Evolutionary conservation across 2,113 vertebrate species (phyloP).

Genomic region (Jacana jacana): DNA sequence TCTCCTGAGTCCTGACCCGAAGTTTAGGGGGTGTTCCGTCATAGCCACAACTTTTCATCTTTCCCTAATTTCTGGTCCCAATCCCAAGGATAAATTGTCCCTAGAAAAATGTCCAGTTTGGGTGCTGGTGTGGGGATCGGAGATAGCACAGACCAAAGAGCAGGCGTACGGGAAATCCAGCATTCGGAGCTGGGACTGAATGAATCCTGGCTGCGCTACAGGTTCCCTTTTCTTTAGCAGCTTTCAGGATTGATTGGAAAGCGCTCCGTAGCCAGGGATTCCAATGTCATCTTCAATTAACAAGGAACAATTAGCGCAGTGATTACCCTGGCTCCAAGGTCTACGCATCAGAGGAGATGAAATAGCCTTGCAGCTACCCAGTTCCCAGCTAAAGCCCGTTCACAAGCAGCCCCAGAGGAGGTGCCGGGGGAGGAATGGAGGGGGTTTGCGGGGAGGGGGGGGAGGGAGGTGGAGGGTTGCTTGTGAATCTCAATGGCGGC

Average conservation of each 20-base stretch:
- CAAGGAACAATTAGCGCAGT: constrained; percentile 87
- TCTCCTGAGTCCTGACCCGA: not conserved
- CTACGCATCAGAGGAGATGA: constrained; percentile 64
- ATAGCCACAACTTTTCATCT: not conserved
- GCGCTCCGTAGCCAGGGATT: constrained; percentile 81
- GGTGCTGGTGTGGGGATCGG: not conserved
- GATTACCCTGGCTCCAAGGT: constrained; percentile 56
- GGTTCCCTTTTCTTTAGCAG: constrained; percentile 35
- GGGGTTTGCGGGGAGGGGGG: not conserved
- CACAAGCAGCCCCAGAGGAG: not conserved
- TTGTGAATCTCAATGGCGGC: not conserved
- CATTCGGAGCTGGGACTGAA: not conserved
- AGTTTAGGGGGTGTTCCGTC: not conserved
- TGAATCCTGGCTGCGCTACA: not conserved
- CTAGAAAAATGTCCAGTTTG: not conserved
- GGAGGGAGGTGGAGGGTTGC: not conserved
- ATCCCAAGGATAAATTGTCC: not conserved
- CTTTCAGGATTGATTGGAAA: constrained; percentile 57
- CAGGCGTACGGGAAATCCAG: not conserved
- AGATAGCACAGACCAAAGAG: not conserved
- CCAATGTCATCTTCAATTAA: constrained; percentile 94
- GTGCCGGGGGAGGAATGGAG: not conserved
- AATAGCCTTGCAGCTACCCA: not conserved
- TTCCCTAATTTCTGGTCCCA: not conserved
- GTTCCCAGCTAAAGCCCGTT: not conserved